Evolutionary conservation across 2,888 invertebrate genomes (phyloP).

Genomic region (Zygaena filipendulae): DNA sequence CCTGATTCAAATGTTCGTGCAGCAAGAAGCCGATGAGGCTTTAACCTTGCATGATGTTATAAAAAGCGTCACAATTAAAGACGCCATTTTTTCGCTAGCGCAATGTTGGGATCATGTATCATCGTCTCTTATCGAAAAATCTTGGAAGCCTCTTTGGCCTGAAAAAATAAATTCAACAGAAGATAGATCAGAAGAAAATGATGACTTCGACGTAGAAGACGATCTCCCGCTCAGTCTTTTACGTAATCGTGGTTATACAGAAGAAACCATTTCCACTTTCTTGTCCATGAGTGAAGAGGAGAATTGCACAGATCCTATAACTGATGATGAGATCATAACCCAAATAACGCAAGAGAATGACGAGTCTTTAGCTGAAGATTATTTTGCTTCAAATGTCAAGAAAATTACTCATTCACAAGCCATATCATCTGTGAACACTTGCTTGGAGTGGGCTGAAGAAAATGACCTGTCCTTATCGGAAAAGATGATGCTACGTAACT

Average conservation of each 20-base stretch:
- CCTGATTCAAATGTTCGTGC: too few relatives aligned
- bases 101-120: slow-evolving; percentile 10
- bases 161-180: slow-evolving; percentile 11
- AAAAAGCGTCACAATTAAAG: slow-evolving; percentile 12
- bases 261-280: too few relatives aligned
- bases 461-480: slow-evolving; percentile 10
- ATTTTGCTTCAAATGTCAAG: slow-evolving; percentile 9
- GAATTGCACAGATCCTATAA: slow-evolving; percentile 11
- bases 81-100: slow-evolving; percentile 11
- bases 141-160: slow-evolving; percentile 12
- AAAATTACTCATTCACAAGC: slow-evolving; percentile 11
- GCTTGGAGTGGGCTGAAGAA: slow-evolving; percentile 10
- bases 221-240: slow-evolving; percentile 12
- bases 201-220: slow-evolving; percentile 9
- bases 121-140: slow-evolving; percentile 6
- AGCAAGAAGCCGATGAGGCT: too few relatives aligned
- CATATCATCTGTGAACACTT: slow-evolving; percentile 10
- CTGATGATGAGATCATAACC: slow-evolving; percentile 13
- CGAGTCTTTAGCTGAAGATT: slow-evolving; percentile 8
- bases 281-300: slow-evolving; percentile 10
- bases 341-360: slow-evolving; percentile 13
- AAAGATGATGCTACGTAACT: slow-evolving; percentile 12
- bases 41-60: slow-evolving; percentile 4
- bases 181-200: slow-evolving; percentile 11
- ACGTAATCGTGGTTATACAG: too few relatives aligned